Conservation (phyloP, 2,797 vertebrate species). For the Tamandua tetradactyla region DNA sequence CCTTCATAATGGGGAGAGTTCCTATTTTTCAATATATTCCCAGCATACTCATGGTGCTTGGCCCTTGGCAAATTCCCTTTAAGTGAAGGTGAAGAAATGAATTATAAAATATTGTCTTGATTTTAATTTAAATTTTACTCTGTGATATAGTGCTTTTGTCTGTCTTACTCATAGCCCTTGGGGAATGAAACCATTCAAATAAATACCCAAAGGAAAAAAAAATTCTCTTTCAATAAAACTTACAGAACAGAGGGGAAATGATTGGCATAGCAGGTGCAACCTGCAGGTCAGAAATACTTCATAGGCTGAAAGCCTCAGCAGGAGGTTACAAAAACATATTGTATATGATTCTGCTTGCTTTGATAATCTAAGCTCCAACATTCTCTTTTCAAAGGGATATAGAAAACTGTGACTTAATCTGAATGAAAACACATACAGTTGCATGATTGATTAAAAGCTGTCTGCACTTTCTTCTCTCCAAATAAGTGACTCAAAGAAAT, state of each 20-base stretch:
- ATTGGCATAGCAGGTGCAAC: not conserved
- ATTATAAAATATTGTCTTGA: constrained; percentile 6
- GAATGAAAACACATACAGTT: constrained; percentile 44
- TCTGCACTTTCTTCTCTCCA: constrained; percentile 46
- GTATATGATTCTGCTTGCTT: constrained; percentile 13
- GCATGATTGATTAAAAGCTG: constrained; percentile 63
- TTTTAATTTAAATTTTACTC: constrained; percentile 18
- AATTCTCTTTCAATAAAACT: not conserved
- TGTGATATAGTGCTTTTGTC: not conserved
- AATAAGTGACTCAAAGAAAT: constrained; percentile 44
- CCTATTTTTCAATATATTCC: not conserved
- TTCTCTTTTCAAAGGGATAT: constrained; percentile 36
- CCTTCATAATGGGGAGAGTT: not conserved
- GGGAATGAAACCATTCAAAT: not conserved
- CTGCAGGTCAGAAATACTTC: not conserved
- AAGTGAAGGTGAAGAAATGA: not conserved
- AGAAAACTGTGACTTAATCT: constrained; percentile 42
- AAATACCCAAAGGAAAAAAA: not conserved
- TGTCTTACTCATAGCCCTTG: not conserved
- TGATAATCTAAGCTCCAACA: not conserved
- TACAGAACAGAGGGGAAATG: constrained; percentile 2
- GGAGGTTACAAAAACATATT: not conserved
- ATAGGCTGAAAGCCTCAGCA: not conserved
- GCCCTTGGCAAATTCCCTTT: not conserved
- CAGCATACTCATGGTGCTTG: not conserved